Conservation (phyloP, 2,797 vertebrate species). For the Lagorchestes hirsutus region DNA sequence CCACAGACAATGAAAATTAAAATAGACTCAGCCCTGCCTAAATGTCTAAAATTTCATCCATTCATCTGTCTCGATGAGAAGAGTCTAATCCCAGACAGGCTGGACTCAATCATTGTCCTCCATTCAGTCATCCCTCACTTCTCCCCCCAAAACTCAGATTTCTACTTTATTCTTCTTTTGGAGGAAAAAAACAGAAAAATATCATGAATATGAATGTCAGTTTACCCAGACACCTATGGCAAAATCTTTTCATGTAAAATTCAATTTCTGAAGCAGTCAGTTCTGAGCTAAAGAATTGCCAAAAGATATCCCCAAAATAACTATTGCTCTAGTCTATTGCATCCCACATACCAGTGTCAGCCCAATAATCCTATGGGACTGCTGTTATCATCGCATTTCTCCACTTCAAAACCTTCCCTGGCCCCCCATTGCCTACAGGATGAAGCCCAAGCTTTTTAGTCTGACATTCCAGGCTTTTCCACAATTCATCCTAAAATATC, state of each 20-base stretch:
- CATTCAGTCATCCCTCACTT: not conserved
- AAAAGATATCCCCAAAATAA: constrained; percentile 69
- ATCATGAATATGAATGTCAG: constrained; percentile 62
- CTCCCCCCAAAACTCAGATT: constrained; percentile 12
- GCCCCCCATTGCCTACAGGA: not conserved
- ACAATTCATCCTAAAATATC: not conserved
- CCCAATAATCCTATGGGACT: no score
- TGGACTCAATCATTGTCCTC: not conserved
- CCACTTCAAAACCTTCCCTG: not conserved
- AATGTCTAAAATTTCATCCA: not conserved
- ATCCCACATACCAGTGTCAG: not conserved
- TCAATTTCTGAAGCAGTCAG: constrained; percentile 57
- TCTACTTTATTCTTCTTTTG: constrained; percentile 49
- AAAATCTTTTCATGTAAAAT: constrained; percentile 54
- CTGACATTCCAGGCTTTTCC: not conserved
- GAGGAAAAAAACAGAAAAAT: not conserved
- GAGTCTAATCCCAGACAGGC: constrained; percentile 1
- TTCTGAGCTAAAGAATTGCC: constrained; percentile 68
- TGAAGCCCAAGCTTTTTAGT: not conserved
- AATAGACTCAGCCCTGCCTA: not conserved
- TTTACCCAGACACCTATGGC: constrained; percentile 59
- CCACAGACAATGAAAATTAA: not conserved
- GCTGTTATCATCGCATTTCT: not conserved
- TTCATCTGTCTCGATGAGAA: not conserved
- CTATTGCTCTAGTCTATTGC: not conserved